Base-by-base conservation (phyloP, 2,113 vertebrate genomes). In the Notiomystis cincta region DNA sequence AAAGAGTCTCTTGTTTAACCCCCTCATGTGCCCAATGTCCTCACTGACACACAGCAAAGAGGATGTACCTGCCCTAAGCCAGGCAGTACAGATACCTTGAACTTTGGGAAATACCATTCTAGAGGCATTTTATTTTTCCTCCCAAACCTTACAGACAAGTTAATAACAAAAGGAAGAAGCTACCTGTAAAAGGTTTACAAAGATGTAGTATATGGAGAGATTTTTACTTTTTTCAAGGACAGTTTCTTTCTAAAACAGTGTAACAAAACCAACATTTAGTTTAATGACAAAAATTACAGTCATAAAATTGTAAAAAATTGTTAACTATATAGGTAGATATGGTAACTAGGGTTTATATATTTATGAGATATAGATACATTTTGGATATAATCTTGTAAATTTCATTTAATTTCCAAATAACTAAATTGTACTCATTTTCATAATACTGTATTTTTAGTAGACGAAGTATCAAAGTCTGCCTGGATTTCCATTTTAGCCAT, bases 21-120 rank as follows among this genome's bases (percentile, higher is more conserved):
- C 44, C 67, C 51, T 24, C 1, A 0, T 14, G 28, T 2, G 0
- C 18, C 9, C 51, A 42, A 7, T 0, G 0, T 20, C 30, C 38
- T 75, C 44, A 21, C 44, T 30, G 15, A 30, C 18, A 27, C 67
- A 47, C 4, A 62, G 22, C 3, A 6, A 71, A 35, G 33, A 5
- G 9, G 21, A 37, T 0, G 1, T 23, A 28, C 16, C 57, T 76
- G 61, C 44, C 44, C 48, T 31, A 40, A 44, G 19, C 10, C 20
- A 72, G 9, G 20, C 35, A 62, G 40, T 20, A 18, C 13, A 87
- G 51, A 7, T 48, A 31, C 44, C 37, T 65, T 53, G 58, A 72
- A 80, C 71, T 77, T 66, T 4, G 14, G 0, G 1, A 60, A 79
- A 86, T 15, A 76, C 22, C 48, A 23, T 10, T 45, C 50, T 10